Percentiles rank a stretch among this genome's conserved stretches.
phyloP scores from a whole-genome alignment of 1,140 invertebrate genomes.

The Drosophila malerkotliana region DNA sequence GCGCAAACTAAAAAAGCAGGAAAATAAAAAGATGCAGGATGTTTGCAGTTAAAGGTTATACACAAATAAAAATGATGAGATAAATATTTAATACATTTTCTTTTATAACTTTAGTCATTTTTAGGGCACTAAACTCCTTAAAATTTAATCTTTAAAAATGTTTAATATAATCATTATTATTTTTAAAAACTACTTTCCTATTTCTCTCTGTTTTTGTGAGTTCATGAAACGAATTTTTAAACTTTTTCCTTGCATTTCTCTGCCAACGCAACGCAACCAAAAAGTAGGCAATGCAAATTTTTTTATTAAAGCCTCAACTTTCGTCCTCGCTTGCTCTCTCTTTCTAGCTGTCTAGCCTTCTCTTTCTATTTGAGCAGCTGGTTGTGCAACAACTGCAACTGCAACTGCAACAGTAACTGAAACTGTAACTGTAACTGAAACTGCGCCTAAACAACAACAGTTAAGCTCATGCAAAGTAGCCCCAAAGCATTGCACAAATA shows the following conservation, averaged over 20 bases:
- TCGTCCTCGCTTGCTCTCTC: slow-evolving; percentile 3
- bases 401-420: slow-evolving; percentile 24
- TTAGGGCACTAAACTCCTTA: no score
- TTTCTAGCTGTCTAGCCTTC: neutral
- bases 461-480: slow-evolving; percentile 73
- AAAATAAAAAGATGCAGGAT: slow-evolving; percentile 1
- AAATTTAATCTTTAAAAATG: no score
- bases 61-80: neutral
- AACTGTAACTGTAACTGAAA: slow-evolving; percentile 37
- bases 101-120: neutral
- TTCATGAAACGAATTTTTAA: slow-evolving; percentile 1
- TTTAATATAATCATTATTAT: no score
- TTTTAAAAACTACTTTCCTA: neutral
- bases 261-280: neutral
- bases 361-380: slow-evolving; percentile 36
- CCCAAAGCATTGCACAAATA: slow-evolving; percentile 49
- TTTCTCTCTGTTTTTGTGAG: neutral
- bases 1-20: slow-evolving; percentile 18
- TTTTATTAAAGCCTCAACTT: slow-evolving; percentile 49
- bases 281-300: slow-evolving; percentile 67
- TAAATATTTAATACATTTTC: no score
- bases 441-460: slow-evolving; percentile 74
- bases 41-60: neutral
- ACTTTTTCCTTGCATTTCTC: slow-evolving; percentile 1
- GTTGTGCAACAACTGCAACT: slow-evolving; percentile 16